phyloP scores from a whole-genome alignment of 1,140 invertebrate genomes.

The Megalopta genalis region DNA sequence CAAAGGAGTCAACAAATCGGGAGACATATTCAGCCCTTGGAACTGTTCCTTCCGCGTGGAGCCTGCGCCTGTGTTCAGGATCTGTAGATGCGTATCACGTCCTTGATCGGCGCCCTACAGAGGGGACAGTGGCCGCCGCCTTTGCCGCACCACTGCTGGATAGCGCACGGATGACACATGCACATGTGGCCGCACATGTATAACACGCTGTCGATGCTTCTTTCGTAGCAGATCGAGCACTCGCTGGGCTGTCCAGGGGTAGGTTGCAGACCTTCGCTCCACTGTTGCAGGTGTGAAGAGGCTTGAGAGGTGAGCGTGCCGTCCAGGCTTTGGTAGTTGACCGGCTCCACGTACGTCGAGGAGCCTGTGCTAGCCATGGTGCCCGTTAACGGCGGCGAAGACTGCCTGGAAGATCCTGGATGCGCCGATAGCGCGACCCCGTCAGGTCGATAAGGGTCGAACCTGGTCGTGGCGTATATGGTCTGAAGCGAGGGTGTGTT shows the following conservation, averaged over 20 bases:
- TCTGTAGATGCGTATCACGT: slow-evolving; percentile 97
- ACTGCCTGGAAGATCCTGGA: slow-evolving; percentile 60
- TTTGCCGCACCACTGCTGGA: slow-evolving; percentile 93
- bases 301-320: slow-evolving; percentile 68
- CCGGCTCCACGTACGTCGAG: slow-evolving; percentile 81
- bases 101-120: slow-evolving; percentile 94
- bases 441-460: slow-evolving; percentile 25
- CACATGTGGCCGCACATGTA: slow-evolving; percentile 99
- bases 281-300: slow-evolving; percentile 75
- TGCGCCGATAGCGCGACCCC: slow-evolving; percentile 56
- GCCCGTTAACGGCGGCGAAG: slow-evolving; percentile 72
- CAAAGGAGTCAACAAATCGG: neutral
- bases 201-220: slow-evolving; percentile 94
- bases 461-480: slow-evolving; percentile 51
- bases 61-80: slow-evolving; percentile 82
- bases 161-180: slow-evolving; percentile 98
- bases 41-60: slow-evolving; percentile 31
- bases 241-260: slow-evolving; percentile 82
- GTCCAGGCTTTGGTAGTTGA: slow-evolving; percentile 74
- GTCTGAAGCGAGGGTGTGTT: slow-evolving; percentile 68
- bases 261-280: slow-evolving; percentile 76
- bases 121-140: slow-evolving; percentile 96
- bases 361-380: slow-evolving; percentile 77
- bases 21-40: slow-evolving; percentile 23
- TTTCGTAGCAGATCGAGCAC: slow-evolving; percentile 97